A percentile compares a stretch with the other conserved stretches of the same genome.
These are phyloP conservation scores for Drosophila pseudotakahashii DNA, from an alignment of 2,888 invertebrate species.

Conservation along the genomic window DNA sequence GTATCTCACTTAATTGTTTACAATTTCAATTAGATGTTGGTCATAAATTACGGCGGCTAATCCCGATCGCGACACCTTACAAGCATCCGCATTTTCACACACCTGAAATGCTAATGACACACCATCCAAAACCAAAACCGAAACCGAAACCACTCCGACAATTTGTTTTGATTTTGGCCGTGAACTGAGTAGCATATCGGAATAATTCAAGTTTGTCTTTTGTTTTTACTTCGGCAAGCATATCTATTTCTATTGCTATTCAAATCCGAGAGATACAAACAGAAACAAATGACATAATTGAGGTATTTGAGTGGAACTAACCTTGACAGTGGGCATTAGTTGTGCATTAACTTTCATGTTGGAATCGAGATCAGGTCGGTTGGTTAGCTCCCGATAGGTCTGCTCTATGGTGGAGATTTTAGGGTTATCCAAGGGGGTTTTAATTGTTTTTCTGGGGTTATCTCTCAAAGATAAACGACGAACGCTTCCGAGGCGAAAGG, in stretches of 20 bases:
- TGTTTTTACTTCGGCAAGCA: conserved; percentile 24
- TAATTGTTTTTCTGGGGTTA: conserved; percentile 47
- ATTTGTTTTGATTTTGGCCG: conserved; percentile 47
- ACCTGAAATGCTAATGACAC: conserved; percentile 64
- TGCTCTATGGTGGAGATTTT: conserved; percentile 57
- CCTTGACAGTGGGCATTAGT: conserved; percentile 77
- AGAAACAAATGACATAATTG: conserved; percentile 72
- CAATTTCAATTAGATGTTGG: conserved; percentile 43
- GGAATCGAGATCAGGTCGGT: conserved; percentile 28
- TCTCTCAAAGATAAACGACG: conserved; percentile 75
- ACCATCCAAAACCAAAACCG: conserved; percentile 17
- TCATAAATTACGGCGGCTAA: conserved; percentile 35
- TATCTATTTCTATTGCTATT: conserved; percentile 58
- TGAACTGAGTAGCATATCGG: conserved; percentile 60
- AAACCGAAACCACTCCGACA: conserved; percentile 14
- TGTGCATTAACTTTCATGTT: conserved; percentile 77
- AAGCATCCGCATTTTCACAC: conserved; percentile 61
- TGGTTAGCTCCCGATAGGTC: conserved; percentile 48
- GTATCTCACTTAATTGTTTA: conserved; percentile 28
- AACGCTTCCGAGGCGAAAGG: conserved; percentile 67
- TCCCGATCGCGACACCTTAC: conserved; percentile 38
- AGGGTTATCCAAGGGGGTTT: conserved; percentile 34
- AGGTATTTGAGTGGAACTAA: conserved; percentile 52
- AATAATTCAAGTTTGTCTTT: conserved; percentile 49
- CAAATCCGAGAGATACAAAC: conserved; percentile 17